Evolutionary conservation across 2,113 vertebrate genomes (phyloP).

Genomic region (Taxidea taxus): DNA sequence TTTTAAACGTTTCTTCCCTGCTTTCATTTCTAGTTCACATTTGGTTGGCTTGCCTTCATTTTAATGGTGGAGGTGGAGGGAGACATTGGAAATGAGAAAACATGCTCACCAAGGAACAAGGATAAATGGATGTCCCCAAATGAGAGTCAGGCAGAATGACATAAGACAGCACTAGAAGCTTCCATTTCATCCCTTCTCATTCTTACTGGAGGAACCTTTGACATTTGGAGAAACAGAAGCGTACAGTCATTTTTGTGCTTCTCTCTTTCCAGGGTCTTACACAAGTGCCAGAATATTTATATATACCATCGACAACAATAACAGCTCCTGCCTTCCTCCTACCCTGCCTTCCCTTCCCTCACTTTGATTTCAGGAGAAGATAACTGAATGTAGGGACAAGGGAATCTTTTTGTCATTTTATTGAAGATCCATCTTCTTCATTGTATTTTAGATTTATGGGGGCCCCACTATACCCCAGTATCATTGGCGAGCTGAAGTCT

Average conservation of each 20-base stretch:
- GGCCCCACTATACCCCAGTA: background rate
- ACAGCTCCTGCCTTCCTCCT: background rate
- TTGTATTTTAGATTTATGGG: background rate
- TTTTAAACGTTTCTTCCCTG: background rate
- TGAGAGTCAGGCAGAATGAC: constrained; percentile 3
- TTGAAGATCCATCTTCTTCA: background rate
- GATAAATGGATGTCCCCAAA: background rate
- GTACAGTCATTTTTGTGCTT: background rate
- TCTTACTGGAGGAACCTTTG: constrained; percentile 40
- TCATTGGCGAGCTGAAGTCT: constrained; percentile 79
- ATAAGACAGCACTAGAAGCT: constrained; percentile 1
- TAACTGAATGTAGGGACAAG: background rate
- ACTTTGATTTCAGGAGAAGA: background rate
- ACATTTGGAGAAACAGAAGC: constrained; percentile 56
- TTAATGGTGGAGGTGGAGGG: background rate
- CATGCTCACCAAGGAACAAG: background rate
- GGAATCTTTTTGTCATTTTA: background rate
- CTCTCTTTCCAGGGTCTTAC: background rate
- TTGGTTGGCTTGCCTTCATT: background rate
- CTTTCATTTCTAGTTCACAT: constrained; percentile 4
- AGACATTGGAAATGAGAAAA: background rate
- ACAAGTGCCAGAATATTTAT: background rate
- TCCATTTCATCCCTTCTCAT: constrained; percentile 38
- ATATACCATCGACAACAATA: background rate
- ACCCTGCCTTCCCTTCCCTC: background rate